Percentiles rank a stretch among this genome's conserved stretches.
phyloP scores from a whole-genome alignment of 2,888 invertebrate genomes.

The Netelia virgata region DNA sequence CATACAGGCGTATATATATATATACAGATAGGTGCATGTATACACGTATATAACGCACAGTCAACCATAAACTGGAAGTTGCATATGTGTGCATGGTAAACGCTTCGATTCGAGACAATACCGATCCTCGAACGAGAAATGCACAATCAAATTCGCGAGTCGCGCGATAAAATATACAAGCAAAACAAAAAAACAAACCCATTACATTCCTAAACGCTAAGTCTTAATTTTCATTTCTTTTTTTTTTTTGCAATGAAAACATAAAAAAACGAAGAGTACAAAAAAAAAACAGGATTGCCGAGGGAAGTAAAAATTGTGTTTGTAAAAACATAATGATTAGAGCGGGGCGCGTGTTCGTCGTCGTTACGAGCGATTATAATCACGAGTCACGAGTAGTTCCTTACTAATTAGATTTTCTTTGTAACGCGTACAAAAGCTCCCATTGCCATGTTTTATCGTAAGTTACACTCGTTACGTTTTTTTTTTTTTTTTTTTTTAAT shows the following conservation, averaged over 20 bases:
- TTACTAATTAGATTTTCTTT: constrained; percentile 52
- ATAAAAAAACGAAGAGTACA: not conserved
- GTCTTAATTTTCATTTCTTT: not conserved
- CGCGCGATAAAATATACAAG: not conserved
- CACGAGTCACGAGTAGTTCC: constrained; percentile 48
- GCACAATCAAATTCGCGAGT: constrained; percentile 21
- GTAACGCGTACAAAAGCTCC: constrained; percentile 19
- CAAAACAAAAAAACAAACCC: not conserved
- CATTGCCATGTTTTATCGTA: not conserved
- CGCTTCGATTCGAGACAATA: constrained; percentile 53
- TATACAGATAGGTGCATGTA: not conserved
- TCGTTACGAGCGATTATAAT: constrained; percentile 43
- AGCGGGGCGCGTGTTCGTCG: constrained; percentile 27
- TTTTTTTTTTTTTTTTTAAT: not conserved
- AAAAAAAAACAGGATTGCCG: not conserved
- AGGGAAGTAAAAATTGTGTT: constrained; percentile 1
- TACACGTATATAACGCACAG: not conserved
- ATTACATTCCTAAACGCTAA: not conserved
- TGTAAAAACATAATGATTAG: constrained; percentile 13
- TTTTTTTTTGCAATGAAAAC: not conserved
- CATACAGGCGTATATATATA: constrained; percentile 28
- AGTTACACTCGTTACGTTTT: not conserved
- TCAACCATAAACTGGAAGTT: not conserved
- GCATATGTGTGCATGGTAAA: not conserved
- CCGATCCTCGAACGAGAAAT: constrained; percentile 15